Base-by-base conservation (phyloP, 2,113 vertebrate species). In the Orthonyx spaldingii region DNA sequence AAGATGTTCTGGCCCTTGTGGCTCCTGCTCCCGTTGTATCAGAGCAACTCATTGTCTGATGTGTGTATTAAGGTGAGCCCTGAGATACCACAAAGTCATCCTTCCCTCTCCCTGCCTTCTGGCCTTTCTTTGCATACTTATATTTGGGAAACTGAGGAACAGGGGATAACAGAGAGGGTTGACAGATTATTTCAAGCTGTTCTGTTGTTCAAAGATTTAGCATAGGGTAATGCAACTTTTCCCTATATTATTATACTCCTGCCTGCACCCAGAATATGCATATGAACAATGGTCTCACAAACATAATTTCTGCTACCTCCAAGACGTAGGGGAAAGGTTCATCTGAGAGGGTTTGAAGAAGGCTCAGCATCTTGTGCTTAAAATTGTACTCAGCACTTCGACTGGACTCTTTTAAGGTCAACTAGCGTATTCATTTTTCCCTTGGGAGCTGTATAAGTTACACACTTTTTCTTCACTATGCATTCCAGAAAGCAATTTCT, bases 401-500 rank as follows among this genome's bases (percentile, higher is more conserved):
- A 26, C 46, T 78, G 84, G 82, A 47, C 63, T 91, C 59, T 78
- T 83, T 50, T 72, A 82, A 90, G 84, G 78, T 66, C 81, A 93
- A 17, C 56, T 64, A 71, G 37, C 47, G 44, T 91, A 52, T 69
- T 91, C 11, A 56, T 77, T 74, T 92, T 91, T 68, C 84, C 61
- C 53, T 35, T 33, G 61, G 32, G 76, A 95, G 24, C 53, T 59
- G 22, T 84, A 3, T 83, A 76, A 66, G 37, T 82, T 92, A 61
- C 53, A 30, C 49, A 41, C 6, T 3, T 68, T 72, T 41, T 3
- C 32, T 85, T 94, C 10, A 14, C 46, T 84, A 0, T 89, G 42
- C 50, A 35, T 83, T 93, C 63, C 57, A 87, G 85, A 94, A 96
- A 91, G 84, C 79, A 91, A 33, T 96, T 96, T 95, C 74, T 95